Evolutionary conservation across 2,113 vertebrate species (phyloP).

Genomic region (Alethe castanea): DNA sequence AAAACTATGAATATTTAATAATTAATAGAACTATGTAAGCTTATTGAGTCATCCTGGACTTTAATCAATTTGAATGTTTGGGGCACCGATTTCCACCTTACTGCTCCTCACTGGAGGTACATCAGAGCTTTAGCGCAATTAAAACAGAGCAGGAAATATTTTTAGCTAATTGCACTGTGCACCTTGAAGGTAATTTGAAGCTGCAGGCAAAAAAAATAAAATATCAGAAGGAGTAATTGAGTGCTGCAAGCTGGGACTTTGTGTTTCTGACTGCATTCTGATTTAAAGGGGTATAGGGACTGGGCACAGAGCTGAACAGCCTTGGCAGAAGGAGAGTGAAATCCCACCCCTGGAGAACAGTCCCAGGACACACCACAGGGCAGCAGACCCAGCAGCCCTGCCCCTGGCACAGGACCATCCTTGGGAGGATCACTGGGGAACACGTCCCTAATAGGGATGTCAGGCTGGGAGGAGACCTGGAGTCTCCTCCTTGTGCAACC

Average conservation of each 20-base stretch:
- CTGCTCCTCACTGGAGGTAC: constrained; percentile 44
- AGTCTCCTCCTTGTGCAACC: background rate
- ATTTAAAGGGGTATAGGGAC: background rate
- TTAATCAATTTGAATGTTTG: constrained; percentile 60
- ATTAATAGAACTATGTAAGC: constrained; percentile 43
- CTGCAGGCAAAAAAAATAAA: constrained; percentile 65
- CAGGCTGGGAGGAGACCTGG: background rate
- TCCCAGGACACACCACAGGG: no score
- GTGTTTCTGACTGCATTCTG: constrained; percentile 12
- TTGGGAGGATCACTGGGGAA: background rate
- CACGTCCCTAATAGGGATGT: background rate
- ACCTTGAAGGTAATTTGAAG: constrained; percentile 67
- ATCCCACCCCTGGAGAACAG: background rate
- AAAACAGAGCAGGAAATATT: constrained; percentile 57
- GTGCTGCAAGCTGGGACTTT: constrained; percentile 37
- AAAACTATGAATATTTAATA: constrained; percentile 20
- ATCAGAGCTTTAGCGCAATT: constrained; percentile 59
- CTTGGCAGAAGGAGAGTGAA: background rate
- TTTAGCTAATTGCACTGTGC: constrained; percentile 65
- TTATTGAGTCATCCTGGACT: constrained; percentile 27
- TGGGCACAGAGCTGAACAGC: background rate
- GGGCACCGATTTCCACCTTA: constrained; percentile 48
- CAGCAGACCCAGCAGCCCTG: background rate
- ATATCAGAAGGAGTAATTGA: constrained; percentile 49
- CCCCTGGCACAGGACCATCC: background rate